Percentiles rank a stretch among this genome's conserved stretches.
Evolutionary conservation across 2,888 invertebrate species (phyloP).

Genomic region (Nomada goodeniana): DNA sequence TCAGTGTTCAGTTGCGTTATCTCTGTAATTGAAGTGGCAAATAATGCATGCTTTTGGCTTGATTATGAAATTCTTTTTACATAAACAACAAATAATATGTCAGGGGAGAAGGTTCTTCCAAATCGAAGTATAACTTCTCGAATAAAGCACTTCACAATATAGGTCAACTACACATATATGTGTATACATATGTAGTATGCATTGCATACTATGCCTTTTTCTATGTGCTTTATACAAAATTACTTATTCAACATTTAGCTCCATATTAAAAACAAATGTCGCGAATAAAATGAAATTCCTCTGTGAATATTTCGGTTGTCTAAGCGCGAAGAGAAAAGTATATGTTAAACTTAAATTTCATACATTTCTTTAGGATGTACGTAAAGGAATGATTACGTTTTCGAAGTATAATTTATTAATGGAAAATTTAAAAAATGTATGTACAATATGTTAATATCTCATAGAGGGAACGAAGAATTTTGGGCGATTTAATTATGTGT

Average conservation of each 20-base stretch:
- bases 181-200: background rate
- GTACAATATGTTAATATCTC: background rate
- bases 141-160: slow-evolving; percentile 41
- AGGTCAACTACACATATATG: slow-evolving; percentile 26
- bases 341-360: slow-evolving; percentile 4
- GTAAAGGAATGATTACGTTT: background rate
- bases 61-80: background rate
- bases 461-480: background rate
- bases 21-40: background rate
- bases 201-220: slow-evolving; percentile 9
- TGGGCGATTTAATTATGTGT: background rate
- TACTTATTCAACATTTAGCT: slow-evolving; percentile 21
- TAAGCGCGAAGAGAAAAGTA: slow-evolving; percentile 12
- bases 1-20: too few species aligned
- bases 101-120: slow-evolving; percentile 16
- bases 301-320: slow-evolving; percentile 25
- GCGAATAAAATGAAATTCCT: slow-evolving; percentile 42
- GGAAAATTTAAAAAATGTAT: background rate
- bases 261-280: slow-evolving; percentile 30
- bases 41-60: background rate
- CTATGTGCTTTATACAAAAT: slow-evolving; percentile 42
- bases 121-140: slow-evolving; percentile 13
- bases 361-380: background rate
- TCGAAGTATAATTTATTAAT: background rate
- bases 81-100: background rate